These are phyloP conservation scores for Nomada ferruginata DNA, from an alignment of 2,888 invertebrate species.

Conservation along the genomic window DNA sequence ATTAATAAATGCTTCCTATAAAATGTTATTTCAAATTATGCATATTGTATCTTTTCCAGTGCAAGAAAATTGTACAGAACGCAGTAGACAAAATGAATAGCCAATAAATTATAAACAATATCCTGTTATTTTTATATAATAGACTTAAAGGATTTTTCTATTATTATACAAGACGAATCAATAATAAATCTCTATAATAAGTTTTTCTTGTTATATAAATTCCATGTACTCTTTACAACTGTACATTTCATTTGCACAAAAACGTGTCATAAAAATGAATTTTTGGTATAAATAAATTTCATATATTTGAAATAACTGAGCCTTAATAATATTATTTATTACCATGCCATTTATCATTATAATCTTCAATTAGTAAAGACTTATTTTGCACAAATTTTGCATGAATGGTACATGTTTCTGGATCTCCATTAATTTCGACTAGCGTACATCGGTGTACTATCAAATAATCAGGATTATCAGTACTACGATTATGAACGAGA, in stretches of 20 bases:
- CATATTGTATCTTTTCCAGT: conserved; percentile 62
- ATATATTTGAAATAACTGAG: not conserved
- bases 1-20: not conserved
- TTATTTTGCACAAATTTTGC: conserved; percentile 89
- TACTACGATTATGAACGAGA: conserved; percentile 88
- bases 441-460: conserved; percentile 89
- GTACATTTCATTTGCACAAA: conserved; percentile 6
- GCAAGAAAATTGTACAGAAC: conserved; percentile 61
- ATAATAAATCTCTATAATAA: conserved; percentile 16
- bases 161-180: not conserved
- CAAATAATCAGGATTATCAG: conserved; percentile 89
- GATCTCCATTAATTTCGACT: conserved; percentile 85
- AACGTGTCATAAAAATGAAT: not conserved
- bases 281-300: conserved; percentile 3
- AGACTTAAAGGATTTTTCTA: not conserved
- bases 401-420: conserved; percentile 86
- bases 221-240: not conserved
- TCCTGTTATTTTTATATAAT: not conserved
- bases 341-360: conserved; percentile 85
- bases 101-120: not conserved
- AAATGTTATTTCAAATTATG: conserved; percentile 17
- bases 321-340: conserved; percentile 63
- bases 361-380: conserved; percentile 90
- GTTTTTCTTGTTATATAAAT: not conserved
- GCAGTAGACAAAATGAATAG: not conserved